phyloP scores from a whole-genome alignment of 2,888 invertebrate species.

The Caenorhabditis sp. region DNA sequence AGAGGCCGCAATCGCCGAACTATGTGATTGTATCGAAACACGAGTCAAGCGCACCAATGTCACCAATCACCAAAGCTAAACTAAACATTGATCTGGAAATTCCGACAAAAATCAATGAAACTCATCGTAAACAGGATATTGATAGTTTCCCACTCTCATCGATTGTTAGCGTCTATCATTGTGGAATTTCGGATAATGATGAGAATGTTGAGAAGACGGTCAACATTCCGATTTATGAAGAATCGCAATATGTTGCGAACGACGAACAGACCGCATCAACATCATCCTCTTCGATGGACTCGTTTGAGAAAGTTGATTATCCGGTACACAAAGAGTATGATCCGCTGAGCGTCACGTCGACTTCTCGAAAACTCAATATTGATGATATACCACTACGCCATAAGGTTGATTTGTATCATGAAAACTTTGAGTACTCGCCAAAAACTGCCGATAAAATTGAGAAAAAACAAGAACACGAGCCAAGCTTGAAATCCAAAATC shows the following conservation, averaged over 20 bases:
- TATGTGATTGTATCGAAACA: constrained; percentile 53
- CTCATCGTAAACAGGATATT: constrained; percentile 15
- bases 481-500: constrained; percentile 13
- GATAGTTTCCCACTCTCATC: constrained; percentile 19
- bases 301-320: constrained; percentile 33
- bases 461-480: constrained; percentile 5
- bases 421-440: constrained; percentile 9
- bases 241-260: constrained; percentile 38
- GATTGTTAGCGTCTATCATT: constrained; percentile 35
- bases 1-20: constrained; percentile 43
- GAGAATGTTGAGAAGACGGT: constrained; percentile 14
- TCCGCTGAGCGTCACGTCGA: constrained; percentile 11
- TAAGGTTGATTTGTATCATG: constrained; percentile 21
- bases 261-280: constrained; percentile 37
- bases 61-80: constrained; percentile 44
- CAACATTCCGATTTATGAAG: constrained; percentile 21
- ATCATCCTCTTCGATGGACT: constrained; percentile 22
- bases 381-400: constrained; percentile 20
- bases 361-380: constrained; percentile 10
- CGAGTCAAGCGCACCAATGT: constrained; percentile 45
- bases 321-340: constrained; percentile 25
- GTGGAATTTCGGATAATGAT: constrained; percentile 20
- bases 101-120: constrained; percentile 13
- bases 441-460: background rate
- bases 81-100: constrained; percentile 42